phyloP scores from a whole-genome alignment of 2,797 vertebrate species.

The Vireo griseus region DNA sequence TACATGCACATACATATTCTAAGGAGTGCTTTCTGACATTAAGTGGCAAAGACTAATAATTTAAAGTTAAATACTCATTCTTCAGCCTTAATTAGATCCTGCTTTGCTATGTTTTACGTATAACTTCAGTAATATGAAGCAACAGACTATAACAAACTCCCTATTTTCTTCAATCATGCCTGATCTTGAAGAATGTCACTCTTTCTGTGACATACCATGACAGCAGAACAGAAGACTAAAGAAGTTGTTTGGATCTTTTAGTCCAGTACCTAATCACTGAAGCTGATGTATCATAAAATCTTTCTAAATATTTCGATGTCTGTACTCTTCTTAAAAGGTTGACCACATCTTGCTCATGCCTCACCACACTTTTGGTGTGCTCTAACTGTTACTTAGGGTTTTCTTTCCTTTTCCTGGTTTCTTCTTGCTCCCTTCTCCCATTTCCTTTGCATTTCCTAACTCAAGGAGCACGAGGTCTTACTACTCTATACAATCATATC shows the following conservation, averaged over 20 bases:
- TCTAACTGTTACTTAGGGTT: not conserved
- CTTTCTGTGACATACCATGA: rapidly evolving
- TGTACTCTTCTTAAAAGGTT: not conserved
- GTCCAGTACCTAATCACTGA: not conserved
- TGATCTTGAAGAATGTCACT: not conserved
- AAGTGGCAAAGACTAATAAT: not conserved
- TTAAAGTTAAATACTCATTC: not conserved
- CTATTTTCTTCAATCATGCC: not conserved
- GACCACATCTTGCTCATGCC: not conserved
- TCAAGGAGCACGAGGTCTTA: not conserved
- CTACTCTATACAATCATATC: not conserved
- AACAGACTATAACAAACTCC: not conserved
- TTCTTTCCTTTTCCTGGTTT: not conserved
- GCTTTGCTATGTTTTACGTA: not conserved
- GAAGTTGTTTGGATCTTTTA: not conserved
- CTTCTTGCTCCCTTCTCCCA: not conserved
- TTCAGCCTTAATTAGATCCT: not conserved
- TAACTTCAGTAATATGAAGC: not conserved
- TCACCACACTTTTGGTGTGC: not conserved
- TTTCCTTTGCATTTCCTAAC: not conserved
- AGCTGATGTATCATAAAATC: not conserved
- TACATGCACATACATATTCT: rapidly evolving
- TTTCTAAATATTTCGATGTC: not conserved
- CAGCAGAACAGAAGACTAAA: not conserved
- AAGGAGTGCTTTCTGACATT: not conserved